A percentile compares a stretch with the other conserved stretches of the same genome.
phyloP scores from a whole-genome alignment of 2,113 vertebrate species.

The Antennarius striatus region DNA sequence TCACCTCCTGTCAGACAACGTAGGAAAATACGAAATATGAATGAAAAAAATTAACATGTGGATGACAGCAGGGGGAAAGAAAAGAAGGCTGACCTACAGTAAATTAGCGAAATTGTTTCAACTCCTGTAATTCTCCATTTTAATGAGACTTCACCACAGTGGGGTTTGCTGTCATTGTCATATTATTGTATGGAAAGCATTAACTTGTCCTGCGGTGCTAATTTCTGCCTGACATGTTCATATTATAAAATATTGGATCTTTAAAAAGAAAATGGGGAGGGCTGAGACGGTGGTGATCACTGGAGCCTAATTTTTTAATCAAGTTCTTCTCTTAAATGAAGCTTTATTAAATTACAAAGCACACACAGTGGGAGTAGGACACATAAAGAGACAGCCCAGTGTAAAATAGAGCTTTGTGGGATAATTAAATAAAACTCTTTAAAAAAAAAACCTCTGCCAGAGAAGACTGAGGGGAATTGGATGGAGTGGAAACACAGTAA shows the following conservation, averaged over 20 bases:
- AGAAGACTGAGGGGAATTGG: slow-evolving; percentile 61
- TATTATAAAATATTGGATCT: slow-evolving; percentile 81
- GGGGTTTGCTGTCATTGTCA: slow-evolving; percentile 59
- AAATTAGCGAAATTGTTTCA: slow-evolving; percentile 48
- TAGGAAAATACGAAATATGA: slow-evolving; percentile 66
- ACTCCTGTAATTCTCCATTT: slow-evolving; percentile 51
- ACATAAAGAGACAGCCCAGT: slow-evolving; percentile 59
- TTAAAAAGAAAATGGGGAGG: slow-evolving; percentile 70
- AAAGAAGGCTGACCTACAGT: slow-evolving; percentile 52
- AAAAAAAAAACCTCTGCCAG: slow-evolving; percentile 67
- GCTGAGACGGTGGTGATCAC: slow-evolving; percentile 73
- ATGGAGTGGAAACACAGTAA: slow-evolving; percentile 58
- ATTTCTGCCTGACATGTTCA: slow-evolving; percentile 80
- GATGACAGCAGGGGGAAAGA: slow-evolving; percentile 39
- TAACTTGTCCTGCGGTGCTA: slow-evolving; percentile 82
- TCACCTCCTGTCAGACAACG: slow-evolving; percentile 52
- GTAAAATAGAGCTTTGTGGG: slow-evolving; percentile 69
- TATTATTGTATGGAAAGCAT: slow-evolving; percentile 71
- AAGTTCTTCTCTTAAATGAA: slow-evolving; percentile 82
- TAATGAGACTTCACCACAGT: slow-evolving; percentile 42
- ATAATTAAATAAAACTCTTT: slow-evolving; percentile 85
- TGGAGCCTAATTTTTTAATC: slow-evolving; percentile 86
- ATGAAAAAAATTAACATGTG: slow-evolving; percentile 58
- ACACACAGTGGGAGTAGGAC: slow-evolving; percentile 78
- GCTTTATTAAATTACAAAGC: slow-evolving; percentile 86